These are phyloP conservation scores for Spisula solida DNA, from an alignment of 2,888 invertebrate genomes.

Conservation along the genomic window DNA sequence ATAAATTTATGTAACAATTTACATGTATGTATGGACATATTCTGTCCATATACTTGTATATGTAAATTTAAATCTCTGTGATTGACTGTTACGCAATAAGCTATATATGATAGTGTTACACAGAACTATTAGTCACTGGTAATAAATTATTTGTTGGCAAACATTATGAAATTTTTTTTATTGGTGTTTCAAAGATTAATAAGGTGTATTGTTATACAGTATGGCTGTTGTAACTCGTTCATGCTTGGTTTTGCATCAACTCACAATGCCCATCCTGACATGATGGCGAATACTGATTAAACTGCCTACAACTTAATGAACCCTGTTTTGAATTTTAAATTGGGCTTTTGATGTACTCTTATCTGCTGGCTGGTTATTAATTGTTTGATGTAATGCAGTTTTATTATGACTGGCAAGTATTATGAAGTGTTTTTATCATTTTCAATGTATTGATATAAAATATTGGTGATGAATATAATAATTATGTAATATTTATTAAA, in stretches of 20 bases:
- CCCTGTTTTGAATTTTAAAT: background rate
- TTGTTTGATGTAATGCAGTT: background rate
- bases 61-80: background rate
- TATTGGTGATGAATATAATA: background rate
- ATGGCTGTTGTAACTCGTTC: background rate
- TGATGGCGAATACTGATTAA: slow-evolving; percentile 6
- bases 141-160: background rate
- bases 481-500: background rate
- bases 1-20: too few species aligned
- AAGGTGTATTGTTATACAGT: background rate
- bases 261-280: background rate
- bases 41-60: background rate
- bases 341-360: background rate
- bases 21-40: too few species aligned
- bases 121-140: background rate
- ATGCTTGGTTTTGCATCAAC: slow-evolving; percentile 10
- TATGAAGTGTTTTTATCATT: background rate
- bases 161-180: background rate
- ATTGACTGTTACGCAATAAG: background rate
- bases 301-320: background rate
- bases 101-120: background rate
- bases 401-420: background rate
- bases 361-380: background rate
- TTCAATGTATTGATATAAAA: background rate
- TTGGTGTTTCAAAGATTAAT: background rate